Evolutionary conservation across 2,113 vertebrate genomes (phyloP).

Genomic region (Tyto alba): DNA sequence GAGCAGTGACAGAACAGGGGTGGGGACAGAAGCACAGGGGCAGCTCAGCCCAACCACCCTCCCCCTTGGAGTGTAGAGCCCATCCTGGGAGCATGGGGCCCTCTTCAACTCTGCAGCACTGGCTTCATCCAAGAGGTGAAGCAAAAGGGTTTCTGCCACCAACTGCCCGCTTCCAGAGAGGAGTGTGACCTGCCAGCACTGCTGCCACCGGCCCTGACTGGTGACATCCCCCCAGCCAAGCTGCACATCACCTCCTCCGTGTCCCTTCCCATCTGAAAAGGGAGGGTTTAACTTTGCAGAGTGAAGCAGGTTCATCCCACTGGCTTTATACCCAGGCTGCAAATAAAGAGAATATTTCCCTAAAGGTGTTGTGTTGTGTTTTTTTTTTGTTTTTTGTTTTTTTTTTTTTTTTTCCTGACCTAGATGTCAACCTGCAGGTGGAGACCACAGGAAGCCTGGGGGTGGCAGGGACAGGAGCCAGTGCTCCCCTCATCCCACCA

Average conservation of each 20-base stretch:
- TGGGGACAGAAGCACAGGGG: background rate
- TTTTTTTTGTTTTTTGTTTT: background rate
- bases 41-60: background rate
- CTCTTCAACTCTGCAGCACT: background rate
- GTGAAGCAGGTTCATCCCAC: fast-evolving
- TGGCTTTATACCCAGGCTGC: background rate
- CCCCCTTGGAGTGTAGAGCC: fast-evolving
- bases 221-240: background rate
- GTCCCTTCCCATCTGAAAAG: background rate
- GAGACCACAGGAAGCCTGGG: background rate
- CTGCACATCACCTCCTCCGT: fast-evolving
- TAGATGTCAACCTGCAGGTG: background rate
- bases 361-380: background rate
- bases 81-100: fast-evolving
- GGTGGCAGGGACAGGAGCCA: background rate
- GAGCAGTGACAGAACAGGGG: background rate
- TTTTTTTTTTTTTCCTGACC: background rate
- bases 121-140: background rate
- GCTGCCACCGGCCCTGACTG: background rate
- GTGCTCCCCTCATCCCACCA: background rate
- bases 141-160: background rate
- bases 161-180: background rate
- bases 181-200: fast-evolving
- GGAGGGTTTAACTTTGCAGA: background rate
- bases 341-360: background rate